A percentile compares a stretch with the other conserved stretches of the same genome.
These are phyloP conservation scores for Drosophila nr. fundita DNA, from an alignment of 2,888 invertebrate species.

Conservation along the genomic window DNA sequence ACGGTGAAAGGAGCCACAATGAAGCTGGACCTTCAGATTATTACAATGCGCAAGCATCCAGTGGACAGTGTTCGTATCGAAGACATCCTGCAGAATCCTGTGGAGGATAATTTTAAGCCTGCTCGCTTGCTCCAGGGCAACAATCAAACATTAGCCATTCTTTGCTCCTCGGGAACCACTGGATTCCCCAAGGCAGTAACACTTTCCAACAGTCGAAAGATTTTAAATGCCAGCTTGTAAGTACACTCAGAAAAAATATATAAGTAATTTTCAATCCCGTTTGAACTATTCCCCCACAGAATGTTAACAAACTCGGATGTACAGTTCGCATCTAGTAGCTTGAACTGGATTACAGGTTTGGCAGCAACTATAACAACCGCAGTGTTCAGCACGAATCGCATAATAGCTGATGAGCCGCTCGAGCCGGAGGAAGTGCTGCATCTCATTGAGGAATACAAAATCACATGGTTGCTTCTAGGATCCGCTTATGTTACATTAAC, in stretches of 20 bases:
- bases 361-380: constrained; percentile 21
- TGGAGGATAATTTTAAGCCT: constrained; percentile 26
- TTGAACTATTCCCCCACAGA: not conserved
- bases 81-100: constrained; percentile 18
- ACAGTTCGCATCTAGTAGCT: constrained; percentile 10
- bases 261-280: not conserved
- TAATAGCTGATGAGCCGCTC: constrained; percentile 38
- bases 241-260: not conserved
- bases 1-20: constrained; percentile 24
- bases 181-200: constrained; percentile 68
- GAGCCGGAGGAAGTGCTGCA: constrained; percentile 35
- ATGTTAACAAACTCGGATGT: constrained; percentile 28
- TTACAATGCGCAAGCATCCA: constrained; percentile 33
- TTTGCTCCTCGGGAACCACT: constrained; percentile 71
- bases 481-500: constrained; percentile 40
- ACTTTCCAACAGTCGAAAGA: constrained; percentile 30
- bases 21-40: constrained; percentile 16
- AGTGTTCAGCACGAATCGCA: constrained; percentile 33
- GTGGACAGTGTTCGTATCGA: constrained; percentile 9
- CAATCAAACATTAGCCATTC: constrained; percentile 57
- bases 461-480: constrained; percentile 39
- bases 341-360: constrained; percentile 39
- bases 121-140: constrained; percentile 45
- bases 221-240: constrained; percentile 18
- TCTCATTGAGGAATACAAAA: constrained; percentile 47